Percentiles rank a stretch among this genome's conserved stretches.
phyloP scores from a whole-genome alignment of 2,113 vertebrate genomes.

The Phasianus colchicus region DNA sequence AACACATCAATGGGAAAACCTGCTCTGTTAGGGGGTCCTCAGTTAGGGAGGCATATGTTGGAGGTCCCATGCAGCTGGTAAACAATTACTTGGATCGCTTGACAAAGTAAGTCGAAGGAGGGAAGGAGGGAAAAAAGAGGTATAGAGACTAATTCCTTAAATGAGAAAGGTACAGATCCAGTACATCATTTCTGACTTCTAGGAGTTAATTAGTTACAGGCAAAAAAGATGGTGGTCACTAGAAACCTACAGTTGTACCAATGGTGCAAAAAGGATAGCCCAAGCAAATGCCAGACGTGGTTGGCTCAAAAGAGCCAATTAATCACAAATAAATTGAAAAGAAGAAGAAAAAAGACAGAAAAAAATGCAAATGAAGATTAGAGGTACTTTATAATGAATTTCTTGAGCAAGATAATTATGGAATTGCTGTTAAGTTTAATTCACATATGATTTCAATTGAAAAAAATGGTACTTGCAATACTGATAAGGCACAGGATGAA shows the following conservation, averaged over 20 bases:
- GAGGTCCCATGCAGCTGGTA: slow-evolving; percentile 4
- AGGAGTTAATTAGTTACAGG: not conserved
- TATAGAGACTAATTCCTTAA: not conserved
- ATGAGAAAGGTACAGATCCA: not conserved
- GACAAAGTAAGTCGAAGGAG: not conserved
- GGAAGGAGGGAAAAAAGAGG: not conserved
- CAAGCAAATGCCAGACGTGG: not conserved
- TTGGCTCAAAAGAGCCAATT: slow-evolving; percentile 56
- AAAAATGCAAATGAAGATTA: slow-evolving; percentile 61
- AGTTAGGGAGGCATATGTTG: not conserved
- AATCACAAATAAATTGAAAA: slow-evolving; percentile 54
- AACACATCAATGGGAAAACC: slow-evolving; percentile 21
- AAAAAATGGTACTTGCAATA: slow-evolving; percentile 22
- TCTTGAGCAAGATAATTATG: slow-evolving; percentile 44
- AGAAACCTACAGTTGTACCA: not conserved
- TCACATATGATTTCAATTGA: slow-evolving; percentile 10
- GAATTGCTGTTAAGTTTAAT: slow-evolving; percentile 53
- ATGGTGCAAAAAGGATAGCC: not conserved
- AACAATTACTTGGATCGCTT: slow-evolving; percentile 26
- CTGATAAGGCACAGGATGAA: slow-evolving; percentile 48
- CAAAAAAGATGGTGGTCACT: not conserved
- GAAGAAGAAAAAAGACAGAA: slow-evolving; percentile 30
- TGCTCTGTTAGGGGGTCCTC: not conserved
- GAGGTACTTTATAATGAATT: slow-evolving; percentile 55
- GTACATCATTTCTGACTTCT: not conserved